Conservation (phyloP, 1,140 invertebrate genomes). For the Physella acuta region DNA sequence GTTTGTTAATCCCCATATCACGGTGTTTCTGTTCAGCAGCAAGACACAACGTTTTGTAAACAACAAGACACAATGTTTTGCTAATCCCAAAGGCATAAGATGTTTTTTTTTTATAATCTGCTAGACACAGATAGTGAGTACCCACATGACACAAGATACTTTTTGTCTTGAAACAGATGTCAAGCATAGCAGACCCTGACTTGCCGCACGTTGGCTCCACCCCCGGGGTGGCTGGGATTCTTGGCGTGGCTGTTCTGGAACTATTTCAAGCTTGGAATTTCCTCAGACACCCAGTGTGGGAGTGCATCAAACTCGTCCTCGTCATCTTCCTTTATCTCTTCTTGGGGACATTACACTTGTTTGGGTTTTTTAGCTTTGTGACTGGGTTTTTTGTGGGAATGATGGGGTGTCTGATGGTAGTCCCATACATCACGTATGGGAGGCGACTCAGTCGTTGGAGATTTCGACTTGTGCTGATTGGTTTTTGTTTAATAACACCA, state of each 20-base stretch:
- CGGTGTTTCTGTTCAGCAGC: too few species aligned
- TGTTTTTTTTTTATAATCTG: too few species aligned
- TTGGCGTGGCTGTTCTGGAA: constrained; percentile 45
- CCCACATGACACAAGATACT: too few species aligned
- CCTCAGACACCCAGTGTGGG: constrained; percentile 34
- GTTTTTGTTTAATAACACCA: constrained; percentile 28
- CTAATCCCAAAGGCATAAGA: too few species aligned
- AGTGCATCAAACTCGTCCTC: constrained; percentile 39
- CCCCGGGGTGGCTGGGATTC: constrained; percentile 41
- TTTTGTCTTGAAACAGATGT: constrained; percentile 7
- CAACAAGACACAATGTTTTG: too few species aligned
- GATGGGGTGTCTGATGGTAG: constrained; percentile 34
- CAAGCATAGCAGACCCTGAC: constrained; percentile 31
- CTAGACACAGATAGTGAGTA: too few species aligned
- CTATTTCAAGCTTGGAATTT: constrained; percentile 48
- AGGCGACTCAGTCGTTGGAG: constrained; percentile 25
- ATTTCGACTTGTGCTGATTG: constrained; percentile 25
- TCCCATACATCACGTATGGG: constrained; percentile 48
- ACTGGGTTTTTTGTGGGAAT: constrained; percentile 40
- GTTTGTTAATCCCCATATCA: too few species aligned
- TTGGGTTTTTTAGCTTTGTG: constrained; percentile 41
- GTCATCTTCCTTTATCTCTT: constrained; percentile 34
- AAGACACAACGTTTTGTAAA: too few species aligned
- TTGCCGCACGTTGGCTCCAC: constrained; percentile 42
- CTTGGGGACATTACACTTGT: constrained; percentile 43